Conservation (phyloP, 2,888 invertebrate genomes). For the Drosophila fungiperda region DNA sequence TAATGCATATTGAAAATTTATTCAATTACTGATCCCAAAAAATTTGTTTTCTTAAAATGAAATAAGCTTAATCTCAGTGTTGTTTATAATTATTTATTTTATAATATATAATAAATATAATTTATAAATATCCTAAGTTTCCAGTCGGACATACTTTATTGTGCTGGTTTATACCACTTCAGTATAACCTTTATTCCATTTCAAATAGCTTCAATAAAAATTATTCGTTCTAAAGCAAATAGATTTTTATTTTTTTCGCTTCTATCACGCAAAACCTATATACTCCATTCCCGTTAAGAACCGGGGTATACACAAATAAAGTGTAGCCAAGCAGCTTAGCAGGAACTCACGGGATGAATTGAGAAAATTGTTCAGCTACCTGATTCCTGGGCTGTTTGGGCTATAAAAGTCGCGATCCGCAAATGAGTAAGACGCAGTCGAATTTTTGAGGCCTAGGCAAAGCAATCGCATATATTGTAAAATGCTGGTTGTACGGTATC, state of each 20-base stretch:
- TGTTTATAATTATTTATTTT: background rate
- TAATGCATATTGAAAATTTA: background rate
- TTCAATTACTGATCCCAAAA: background rate
- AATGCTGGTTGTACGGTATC: constrained; percentile 67
- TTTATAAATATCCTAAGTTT: background rate
- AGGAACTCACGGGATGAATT: background rate
- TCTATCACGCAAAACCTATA: background rate
- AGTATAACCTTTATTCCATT: accelerated
- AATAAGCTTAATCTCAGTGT: accelerated
- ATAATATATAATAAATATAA: background rate
- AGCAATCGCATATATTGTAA: constrained; percentile 20
- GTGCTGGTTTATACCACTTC: background rate
- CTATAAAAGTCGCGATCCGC: constrained; percentile 42
- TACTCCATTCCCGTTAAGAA: background rate
- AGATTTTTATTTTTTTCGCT: background rate
- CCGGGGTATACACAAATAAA: background rate
- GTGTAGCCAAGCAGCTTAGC: background rate
- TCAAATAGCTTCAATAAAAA: background rate
- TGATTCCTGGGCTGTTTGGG: constrained; percentile 1
- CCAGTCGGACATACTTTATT: background rate
- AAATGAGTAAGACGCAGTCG: constrained; percentile 41
- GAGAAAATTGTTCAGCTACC: constrained; percentile 2
- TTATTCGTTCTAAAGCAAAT: background rate
- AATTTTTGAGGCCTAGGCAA: constrained; percentile 14
- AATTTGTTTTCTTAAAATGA: no score